Evolutionary conservation across 2,113 vertebrate genomes (phyloP).

Genomic region (Oryzias javanicus): DNA sequence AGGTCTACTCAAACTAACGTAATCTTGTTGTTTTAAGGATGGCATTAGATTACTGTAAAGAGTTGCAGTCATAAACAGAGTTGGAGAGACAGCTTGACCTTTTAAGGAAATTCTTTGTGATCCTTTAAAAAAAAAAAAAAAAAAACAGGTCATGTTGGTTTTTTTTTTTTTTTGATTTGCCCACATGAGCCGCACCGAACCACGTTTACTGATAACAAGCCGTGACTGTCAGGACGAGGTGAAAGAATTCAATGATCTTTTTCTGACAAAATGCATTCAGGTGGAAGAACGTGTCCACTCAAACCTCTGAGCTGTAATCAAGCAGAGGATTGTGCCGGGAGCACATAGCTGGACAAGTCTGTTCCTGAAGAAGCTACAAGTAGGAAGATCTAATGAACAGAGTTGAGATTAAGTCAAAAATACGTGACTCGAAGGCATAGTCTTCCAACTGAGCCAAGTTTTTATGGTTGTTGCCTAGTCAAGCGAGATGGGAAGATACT

Average conservation of each 20-base stretch:
- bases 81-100: too few species aligned
- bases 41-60: too few species aligned
- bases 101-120: too few species aligned
- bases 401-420: constrained; percentile 19
- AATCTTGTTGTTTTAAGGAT: too few species aligned
- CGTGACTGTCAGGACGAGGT: constrained; percentile 5
- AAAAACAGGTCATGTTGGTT: too few species aligned
- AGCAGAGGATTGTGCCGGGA: constrained; percentile 19
- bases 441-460: constrained; percentile 14
- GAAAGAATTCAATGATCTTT: constrained; percentile 16
- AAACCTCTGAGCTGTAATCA: constrained; percentile 39
- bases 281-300: constrained; percentile 32
- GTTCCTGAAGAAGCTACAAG: constrained; percentile 45
- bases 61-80: too few species aligned
- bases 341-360: constrained; percentile 50
- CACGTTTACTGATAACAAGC: constrained; percentile 14
- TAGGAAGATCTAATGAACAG: constrained; percentile 23
- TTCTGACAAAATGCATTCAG: constrained; percentile 1
- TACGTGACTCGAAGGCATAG: not conserved
- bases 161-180: too few species aligned
- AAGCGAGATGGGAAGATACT: constrained; percentile 21
- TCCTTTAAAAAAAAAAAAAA: too few species aligned
- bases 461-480: constrained; percentile 36
- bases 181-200: too few species aligned
- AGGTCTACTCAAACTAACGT: too few species aligned